Percentiles rank a stretch among this genome's conserved stretches.
Evolutionary conservation across 2,113 vertebrate genomes (phyloP).

Genomic region (Vulpes vulpes): DNA sequence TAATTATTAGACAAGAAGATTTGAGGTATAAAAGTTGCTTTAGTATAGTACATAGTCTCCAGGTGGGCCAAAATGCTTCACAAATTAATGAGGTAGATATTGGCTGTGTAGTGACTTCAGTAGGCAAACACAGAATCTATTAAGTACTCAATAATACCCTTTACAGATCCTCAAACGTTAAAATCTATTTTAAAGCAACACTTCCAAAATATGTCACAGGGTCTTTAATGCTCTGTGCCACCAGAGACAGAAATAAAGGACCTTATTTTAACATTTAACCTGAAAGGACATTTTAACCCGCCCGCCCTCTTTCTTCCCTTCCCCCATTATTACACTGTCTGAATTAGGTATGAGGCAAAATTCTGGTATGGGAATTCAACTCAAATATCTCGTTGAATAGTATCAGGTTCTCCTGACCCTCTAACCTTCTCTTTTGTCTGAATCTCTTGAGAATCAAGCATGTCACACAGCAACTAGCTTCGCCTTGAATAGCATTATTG

Average conservation of each 20-base stretch:
- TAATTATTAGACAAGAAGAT: conserved; percentile 4
- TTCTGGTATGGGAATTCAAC: conserved; percentile 1
- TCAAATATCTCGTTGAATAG: background rate
- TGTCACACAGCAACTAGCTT: background rate
- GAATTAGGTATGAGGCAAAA: conserved; percentile 14
- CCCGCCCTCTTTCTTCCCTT: no score
- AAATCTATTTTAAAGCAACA: conserved; percentile 58
- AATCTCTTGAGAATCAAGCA: conserved; percentile 16
- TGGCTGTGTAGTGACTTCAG: background rate
- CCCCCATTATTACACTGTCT: background rate
- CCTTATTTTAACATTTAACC: conserved; percentile 72
- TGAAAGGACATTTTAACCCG: background rate
- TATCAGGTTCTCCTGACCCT: conserved; percentile 29
- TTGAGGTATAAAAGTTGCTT: background rate
- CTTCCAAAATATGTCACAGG: conserved; percentile 32
- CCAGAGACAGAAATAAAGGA: conserved; percentile 50
- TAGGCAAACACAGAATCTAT: conserved; percentile 32
- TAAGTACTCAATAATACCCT: background rate
- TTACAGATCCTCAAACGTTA: conserved; percentile 37
- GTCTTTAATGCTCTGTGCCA: background rate
- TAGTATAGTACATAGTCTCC: background rate
- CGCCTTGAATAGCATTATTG: background rate
- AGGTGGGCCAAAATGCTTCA: background rate
- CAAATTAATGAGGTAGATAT: conserved; percentile 33
- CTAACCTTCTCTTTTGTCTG: background rate